A percentile compares a stretch with the other conserved stretches of the same genome.
Evolutionary conservation across 2,888 invertebrate genomes (phyloP).

Genomic region (Aphodius sticticus): DNA sequence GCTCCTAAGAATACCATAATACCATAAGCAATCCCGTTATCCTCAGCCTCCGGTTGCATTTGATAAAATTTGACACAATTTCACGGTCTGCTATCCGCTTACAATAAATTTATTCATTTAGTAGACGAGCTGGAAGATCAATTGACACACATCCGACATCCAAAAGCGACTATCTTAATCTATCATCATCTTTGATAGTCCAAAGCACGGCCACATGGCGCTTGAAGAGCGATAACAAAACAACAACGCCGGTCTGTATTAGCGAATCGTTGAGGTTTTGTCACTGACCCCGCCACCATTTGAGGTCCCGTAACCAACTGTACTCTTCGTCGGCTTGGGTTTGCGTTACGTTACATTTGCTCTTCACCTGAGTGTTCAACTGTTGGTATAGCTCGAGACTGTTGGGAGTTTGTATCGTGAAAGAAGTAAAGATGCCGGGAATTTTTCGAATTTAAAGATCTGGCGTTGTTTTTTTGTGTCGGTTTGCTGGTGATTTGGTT

Average conservation of each 20-base stretch:
- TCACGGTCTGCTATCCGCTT: not conserved
- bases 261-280: slow-evolving; percentile 23
- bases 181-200: not conserved
- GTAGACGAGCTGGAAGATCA: not conserved
- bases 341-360: slow-evolving; percentile 49
- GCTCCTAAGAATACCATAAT: not conserved
- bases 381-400: slow-evolving; percentile 39
- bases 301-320: slow-evolving; percentile 53
- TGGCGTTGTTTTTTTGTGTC: not conserved
- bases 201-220: not conserved
- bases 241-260: not conserved
- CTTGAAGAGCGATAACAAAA: not conserved
- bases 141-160: not conserved
- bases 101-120: slow-evolving; percentile 4
- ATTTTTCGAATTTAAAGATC: not conserved
- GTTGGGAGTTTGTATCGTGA: slow-evolving; percentile 14
- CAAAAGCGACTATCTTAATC: not conserved
- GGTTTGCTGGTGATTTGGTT: not conserved
- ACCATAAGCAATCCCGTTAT: not conserved
- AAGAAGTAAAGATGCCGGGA: not conserved
- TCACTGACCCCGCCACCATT: slow-evolving; percentile 47
- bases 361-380: slow-evolving; percentile 44
- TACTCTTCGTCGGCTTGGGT: slow-evolving; percentile 43
- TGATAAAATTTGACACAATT: slow-evolving; percentile 4
- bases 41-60: not conserved